Base-by-base conservation (phyloP, 2,113 vertebrate species). In the Thomomys bottae region DNA sequence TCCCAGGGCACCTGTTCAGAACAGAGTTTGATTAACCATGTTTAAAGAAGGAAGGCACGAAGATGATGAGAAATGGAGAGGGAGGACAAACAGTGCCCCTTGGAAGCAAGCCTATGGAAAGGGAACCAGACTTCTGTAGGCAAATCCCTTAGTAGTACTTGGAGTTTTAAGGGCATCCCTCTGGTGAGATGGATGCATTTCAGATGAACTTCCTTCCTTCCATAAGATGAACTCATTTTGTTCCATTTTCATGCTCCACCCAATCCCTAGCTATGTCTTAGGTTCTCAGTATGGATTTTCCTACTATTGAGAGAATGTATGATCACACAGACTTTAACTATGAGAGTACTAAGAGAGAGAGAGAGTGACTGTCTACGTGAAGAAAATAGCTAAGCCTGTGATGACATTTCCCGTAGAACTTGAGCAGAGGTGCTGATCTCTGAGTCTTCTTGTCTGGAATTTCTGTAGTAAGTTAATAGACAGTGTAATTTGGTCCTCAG, bases 41-140 rank as follows among this genome's bases (percentile, higher is more conserved):
- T 54, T 49, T 57, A n/a, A 84, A 94, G 38, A 91, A 88, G 83
- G 84, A 45, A 89, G 49, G 63, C 28, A 64, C 54, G 64, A 66
- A 57, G 8, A 24, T 54, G n/a, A 20, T 61, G 34, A 59, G 2
- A 42, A 79, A 24, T 11, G 15, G 5, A 0, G 1, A n/a, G 6
- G 28, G 24, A 66, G 4, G 28, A 7, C 24, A 36, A 30, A 36
- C 15, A 2, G 17, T 17, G 49, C 12, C 57, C 54, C 3, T 2
- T 6, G 36, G 75, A 82, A 78, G 49, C 49, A 71, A 66, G 38
- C 10, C 32, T 38, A n/a, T 24, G 87, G 11, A 2, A 12, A 26
- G 14, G 2, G 40, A n/a, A 34, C 34, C 78, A 38, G 6, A 66
- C 40, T 63, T 92, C 80, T 17, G 32, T 36, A 85, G 36, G 79